These are phyloP conservation scores for Scylla paramamosain DNA, from an alignment of 1,140 invertebrate species.

Conservation along the genomic window DNA sequence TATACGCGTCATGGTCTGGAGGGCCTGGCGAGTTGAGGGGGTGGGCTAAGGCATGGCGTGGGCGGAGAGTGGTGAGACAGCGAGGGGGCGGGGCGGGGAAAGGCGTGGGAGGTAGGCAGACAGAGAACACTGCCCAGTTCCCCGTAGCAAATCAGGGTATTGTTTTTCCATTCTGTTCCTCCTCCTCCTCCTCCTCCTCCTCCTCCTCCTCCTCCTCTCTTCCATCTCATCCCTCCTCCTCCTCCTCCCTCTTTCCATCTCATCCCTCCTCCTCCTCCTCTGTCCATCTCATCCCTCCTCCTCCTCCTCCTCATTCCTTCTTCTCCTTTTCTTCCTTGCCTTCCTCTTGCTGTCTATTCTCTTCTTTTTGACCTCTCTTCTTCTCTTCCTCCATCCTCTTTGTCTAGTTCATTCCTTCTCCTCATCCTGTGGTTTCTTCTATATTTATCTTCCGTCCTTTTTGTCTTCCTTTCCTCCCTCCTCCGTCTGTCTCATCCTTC, in stretches of 20 bases:
- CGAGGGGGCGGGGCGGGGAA: neutral
- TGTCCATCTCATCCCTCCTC: neutral
- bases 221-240: neutral
- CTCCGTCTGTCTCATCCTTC: neutral
- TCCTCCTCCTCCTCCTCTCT: neutral
- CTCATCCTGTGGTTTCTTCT: too few species aligned
- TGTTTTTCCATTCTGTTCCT: neutral
- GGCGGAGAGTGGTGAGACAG: neutral
- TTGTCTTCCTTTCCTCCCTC: too few species aligned
- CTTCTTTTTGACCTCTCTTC: neutral
- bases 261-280: neutral
- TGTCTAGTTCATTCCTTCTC: neutral
- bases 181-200: neutral
- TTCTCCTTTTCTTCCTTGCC: neutral
- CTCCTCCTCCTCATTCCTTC: neutral
- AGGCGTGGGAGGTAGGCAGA: neutral
- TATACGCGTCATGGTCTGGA: neutral
- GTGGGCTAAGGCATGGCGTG: neutral
- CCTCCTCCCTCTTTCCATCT: neutral
- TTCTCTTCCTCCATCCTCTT: neutral
- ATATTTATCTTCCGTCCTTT: too few species aligned
- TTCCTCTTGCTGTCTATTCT: neutral
- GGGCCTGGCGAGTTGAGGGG: neutral
- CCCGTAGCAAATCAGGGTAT: slow-evolving; percentile 5
- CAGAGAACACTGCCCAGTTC: neutral